phyloP scores from a whole-genome alignment of 2,888 invertebrate genomes.

The Emmelina monodactyla region DNA sequence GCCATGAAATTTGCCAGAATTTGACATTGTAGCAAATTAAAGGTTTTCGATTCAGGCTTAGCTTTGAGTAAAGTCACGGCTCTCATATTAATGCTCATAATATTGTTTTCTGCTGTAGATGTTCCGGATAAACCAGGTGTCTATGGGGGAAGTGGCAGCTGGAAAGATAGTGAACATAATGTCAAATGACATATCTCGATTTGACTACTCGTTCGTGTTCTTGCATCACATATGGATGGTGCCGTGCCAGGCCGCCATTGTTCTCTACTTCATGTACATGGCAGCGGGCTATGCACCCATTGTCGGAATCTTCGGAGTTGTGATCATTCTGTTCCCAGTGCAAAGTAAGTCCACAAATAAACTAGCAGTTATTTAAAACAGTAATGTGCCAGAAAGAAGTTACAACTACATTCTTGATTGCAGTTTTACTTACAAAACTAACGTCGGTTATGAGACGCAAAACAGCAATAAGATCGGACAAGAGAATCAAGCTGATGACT shows the following conservation, averaged over 20 bases:
- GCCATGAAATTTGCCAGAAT: too few relatives aligned
- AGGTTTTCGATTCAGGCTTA: too few relatives aligned
- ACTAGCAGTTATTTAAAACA: too few relatives aligned
- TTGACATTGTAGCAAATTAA: too few relatives aligned
- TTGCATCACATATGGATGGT: slow-evolving; percentile 83
- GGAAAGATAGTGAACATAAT: slow-evolving; percentile 84
- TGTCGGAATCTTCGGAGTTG: slow-evolving; percentile 48
- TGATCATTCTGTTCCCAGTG: slow-evolving; percentile 65
- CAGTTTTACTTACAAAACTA: slow-evolving; percentile 43
- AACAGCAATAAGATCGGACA: slow-evolving; percentile 82
- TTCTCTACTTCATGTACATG: slow-evolving; percentile 39
- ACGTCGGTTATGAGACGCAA: slow-evolving; percentile 39
- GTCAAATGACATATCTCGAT: slow-evolving; percentile 83
- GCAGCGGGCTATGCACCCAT: slow-evolving; percentile 44
- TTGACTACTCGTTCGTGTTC: slow-evolving; percentile 76
- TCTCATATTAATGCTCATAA: too few relatives aligned
- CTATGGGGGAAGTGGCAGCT: slow-evolving; percentile 71
- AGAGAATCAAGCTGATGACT: slow-evolving; percentile 83
- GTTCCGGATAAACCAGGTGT: slow-evolving; percentile 74
- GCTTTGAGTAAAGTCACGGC: too few relatives aligned
- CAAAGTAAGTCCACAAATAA: slow-evolving; percentile 51
- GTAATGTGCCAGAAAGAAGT: not conserved
- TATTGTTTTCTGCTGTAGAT: slow-evolving; percentile 50
- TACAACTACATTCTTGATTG: not conserved
- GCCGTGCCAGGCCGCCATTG: slow-evolving; percentile 73